Evolutionary conservation across 2,888 invertebrate genomes (phyloP), one percentile per base, ranked within the genome.

Genomic region (Ophonus ardosiacus): DNA sequence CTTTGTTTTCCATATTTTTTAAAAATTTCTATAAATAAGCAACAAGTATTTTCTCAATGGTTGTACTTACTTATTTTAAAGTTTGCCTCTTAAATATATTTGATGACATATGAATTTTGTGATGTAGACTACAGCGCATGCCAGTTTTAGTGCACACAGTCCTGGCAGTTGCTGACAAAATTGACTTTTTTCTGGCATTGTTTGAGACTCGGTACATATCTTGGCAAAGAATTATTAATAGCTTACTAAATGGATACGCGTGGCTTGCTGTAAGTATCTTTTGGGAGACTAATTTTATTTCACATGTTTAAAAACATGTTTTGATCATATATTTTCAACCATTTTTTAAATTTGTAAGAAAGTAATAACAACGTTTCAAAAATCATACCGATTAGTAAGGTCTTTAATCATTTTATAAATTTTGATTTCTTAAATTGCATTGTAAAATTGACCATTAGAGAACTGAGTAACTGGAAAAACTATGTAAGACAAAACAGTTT

Each of bases 111-210:
- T n/a, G 63, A 24, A 63, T 24, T 63, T 24, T 63, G 59, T 59
- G 59, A 59, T 59, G 59, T 59, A 18, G 59, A 59, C 59, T 8
- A 63, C 21, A 2, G 21, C 21, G 8, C 13, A 18, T 63, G 63
- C 63, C 63, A 63, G 24, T 63, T 63, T 63, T 4, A 38, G 31
- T 68, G 15, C 68, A 68, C 31, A 38, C 24, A 31, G 31, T 13
- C 38, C n/a, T n/a, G 7, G 40, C 40, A 43, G 18, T 74, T 74
- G 17, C 10, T 43, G 71, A 18, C 43, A 74, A 74, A 68, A 43
- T 31, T 10, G 15, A 68, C 10, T 74, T 74, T 74, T 74, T 68
- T 68, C 24, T 68, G 68, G 68, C 68, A 43, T 74, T 74, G 71
- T 74, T 74, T 7, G 40, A 71, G 8, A 21, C 17, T 18, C 17